phyloP scores from a whole-genome alignment of 1,140 invertebrate species.

The Papilio aristodemus region DNA sequence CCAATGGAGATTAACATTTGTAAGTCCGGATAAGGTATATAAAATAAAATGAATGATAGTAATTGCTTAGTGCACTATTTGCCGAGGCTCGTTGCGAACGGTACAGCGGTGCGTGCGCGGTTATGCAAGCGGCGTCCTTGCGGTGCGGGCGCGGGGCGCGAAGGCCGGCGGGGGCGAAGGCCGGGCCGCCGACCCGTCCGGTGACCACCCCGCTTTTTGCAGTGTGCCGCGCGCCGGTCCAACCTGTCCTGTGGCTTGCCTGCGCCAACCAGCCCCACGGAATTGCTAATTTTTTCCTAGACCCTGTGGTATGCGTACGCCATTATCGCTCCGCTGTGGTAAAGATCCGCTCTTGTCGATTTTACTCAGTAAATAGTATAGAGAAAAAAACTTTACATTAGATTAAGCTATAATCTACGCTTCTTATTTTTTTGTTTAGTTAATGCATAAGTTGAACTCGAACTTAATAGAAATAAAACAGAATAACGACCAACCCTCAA shows the following conservation, averaged over 20 bases:
- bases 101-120: constrained; percentile 55
- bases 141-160: no score
- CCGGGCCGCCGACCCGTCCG: constrained; percentile 52
- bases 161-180: constrained; percentile 63
- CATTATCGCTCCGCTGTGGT: constrained; percentile 6
- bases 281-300: constrained; percentile 30
- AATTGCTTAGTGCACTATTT: constrained; percentile 13
- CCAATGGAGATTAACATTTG: background rate
- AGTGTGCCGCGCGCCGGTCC: constrained; percentile 39
- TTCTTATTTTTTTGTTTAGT: background rate
- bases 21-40: background rate
- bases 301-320: constrained; percentile 9
- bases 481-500: no score
- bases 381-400: background rate
- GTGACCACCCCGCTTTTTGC: constrained; percentile 65
- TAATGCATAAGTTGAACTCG: background rate
- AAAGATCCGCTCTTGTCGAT: background rate
- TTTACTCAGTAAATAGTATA: background rate
- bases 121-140: constrained; percentile 73
- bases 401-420: constrained; percentile 2
- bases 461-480: no score
- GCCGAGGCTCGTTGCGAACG: constrained; percentile 11
- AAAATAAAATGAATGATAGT: constrained; percentile 16
- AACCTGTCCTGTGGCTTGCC: constrained; percentile 28
- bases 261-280: constrained; percentile 17